phyloP scores from a whole-genome alignment of 2,113 vertebrate genomes.

The Nibea albiflora region DNA sequence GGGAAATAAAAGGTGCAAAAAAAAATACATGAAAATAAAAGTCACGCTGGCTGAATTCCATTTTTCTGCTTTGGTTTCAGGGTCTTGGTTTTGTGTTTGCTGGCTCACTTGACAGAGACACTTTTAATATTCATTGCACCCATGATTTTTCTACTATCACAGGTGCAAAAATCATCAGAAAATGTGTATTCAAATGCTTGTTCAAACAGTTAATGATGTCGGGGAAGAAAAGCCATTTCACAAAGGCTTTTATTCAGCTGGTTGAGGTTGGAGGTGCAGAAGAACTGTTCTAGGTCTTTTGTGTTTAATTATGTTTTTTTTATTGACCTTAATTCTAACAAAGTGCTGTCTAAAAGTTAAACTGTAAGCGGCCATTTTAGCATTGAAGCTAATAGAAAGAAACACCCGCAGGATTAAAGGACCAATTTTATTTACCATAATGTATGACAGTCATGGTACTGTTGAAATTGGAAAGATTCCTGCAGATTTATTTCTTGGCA shows the following conservation, averaged over 20 bases:
- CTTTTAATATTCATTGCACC: background rate
- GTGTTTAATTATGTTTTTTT: too few relatives aligned
- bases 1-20: background rate
- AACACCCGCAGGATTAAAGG: background rate
- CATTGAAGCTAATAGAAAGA: background rate
- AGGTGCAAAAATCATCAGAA: background rate
- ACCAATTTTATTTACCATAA: background rate
- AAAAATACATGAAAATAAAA: background rate
- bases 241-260: background rate
- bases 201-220: background rate
- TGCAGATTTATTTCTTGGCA: too few relatives aligned
- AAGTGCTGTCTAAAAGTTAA: too few relatives aligned
- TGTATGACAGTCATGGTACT: background rate
- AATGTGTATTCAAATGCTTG: background rate
- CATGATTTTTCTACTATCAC: too few relatives aligned
- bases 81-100: background rate
- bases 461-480: too few relatives aligned
- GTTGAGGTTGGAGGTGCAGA: background rate
- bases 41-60: background rate
- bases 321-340: background rate
- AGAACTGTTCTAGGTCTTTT: background rate
- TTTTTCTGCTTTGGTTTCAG: slow-evolving; percentile 16
- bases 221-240: background rate
- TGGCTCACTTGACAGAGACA: background rate
- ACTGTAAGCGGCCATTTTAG: too few relatives aligned